phyloP scores from a whole-genome alignment of 2,797 vertebrate species.

The Myiotriccus ornatus region DNA sequence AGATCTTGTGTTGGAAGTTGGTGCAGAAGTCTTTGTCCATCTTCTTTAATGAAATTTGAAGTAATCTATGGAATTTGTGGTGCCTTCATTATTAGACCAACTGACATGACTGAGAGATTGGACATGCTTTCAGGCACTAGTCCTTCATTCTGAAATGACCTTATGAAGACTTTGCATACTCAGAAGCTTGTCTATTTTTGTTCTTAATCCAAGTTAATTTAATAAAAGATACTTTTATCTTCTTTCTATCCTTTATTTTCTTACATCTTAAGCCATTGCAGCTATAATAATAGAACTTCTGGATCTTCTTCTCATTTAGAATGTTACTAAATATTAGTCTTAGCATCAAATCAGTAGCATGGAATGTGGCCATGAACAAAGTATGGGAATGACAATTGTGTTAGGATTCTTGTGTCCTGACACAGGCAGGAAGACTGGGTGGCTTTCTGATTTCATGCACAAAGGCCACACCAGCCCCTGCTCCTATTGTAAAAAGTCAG shows the following conservation, averaged over 20 bases:
- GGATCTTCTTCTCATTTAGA: background rate
- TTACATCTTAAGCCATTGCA: background rate
- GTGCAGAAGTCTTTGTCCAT: background rate
- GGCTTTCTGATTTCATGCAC: background rate
- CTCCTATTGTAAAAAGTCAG: background rate
- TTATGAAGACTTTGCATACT: background rate
- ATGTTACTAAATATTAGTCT: background rate
- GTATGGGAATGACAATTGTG: background rate
- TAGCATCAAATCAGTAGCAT: background rate
- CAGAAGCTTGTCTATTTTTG: constrained; percentile 11
- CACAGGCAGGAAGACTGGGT: background rate
- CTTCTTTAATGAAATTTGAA: background rate
- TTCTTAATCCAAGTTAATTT: constrained; percentile 21
- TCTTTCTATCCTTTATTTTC: background rate
- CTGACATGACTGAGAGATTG: background rate
- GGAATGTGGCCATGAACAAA: background rate
- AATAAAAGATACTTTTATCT: background rate
- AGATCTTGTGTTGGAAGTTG: background rate
- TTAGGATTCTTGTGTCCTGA: background rate
- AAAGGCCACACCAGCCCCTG: background rate
- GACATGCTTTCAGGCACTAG: background rate
- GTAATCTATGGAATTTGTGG: background rate
- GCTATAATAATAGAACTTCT: constrained; percentile 33
- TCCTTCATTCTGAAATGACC: background rate
- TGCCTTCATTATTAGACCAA: background rate